A percentile compares a stretch with the other conserved stretches of the same genome.
Conservation (phyloP, 2,113 vertebrate genomes). For the Otocyon megalotis region DNA sequence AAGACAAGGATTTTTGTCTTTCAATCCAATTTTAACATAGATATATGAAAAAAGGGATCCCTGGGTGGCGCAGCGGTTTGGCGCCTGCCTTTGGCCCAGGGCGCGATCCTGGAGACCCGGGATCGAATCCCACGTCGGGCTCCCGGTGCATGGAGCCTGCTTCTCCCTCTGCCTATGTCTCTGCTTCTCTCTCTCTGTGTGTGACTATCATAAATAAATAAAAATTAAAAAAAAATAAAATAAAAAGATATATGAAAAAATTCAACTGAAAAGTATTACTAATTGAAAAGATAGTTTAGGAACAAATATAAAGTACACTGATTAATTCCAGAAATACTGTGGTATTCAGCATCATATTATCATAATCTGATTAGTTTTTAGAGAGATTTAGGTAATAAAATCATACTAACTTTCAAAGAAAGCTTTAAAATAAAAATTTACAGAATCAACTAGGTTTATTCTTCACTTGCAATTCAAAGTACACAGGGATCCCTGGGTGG, state of each 20-base stretch:
- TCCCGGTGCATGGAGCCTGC: too few relatives aligned
- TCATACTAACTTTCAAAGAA: constrained; percentile 8
- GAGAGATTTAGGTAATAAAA: background rate
- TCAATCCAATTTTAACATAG: background rate
- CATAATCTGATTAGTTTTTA: background rate
- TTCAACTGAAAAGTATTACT: constrained; percentile 2
- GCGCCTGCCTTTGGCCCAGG: too few relatives aligned
- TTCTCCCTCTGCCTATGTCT: too few relatives aligned
- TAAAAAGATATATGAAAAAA: background rate
- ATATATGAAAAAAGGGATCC: background rate
- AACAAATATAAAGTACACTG: background rate
- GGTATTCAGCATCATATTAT: background rate
- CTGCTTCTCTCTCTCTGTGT: too few relatives aligned
- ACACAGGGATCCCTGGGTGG: too few relatives aligned
- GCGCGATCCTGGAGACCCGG: too few relatives aligned
- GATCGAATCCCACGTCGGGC: too few relatives aligned
- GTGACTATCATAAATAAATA: too few relatives aligned
- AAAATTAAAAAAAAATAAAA: too few relatives aligned
- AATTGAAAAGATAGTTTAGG: constrained; percentile 32
- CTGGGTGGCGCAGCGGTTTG: too few relatives aligned
- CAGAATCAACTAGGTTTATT: background rate
- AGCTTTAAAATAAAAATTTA: constrained; percentile 2
- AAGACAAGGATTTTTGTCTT: background rate
- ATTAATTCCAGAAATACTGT: background rate
- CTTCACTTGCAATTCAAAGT: constrained; percentile 6